Evolutionary conservation across 2,797 vertebrate genomes (phyloP), one percentile per base, ranked within the genome.

Genomic region (Heliangelus exortis): DNA sequence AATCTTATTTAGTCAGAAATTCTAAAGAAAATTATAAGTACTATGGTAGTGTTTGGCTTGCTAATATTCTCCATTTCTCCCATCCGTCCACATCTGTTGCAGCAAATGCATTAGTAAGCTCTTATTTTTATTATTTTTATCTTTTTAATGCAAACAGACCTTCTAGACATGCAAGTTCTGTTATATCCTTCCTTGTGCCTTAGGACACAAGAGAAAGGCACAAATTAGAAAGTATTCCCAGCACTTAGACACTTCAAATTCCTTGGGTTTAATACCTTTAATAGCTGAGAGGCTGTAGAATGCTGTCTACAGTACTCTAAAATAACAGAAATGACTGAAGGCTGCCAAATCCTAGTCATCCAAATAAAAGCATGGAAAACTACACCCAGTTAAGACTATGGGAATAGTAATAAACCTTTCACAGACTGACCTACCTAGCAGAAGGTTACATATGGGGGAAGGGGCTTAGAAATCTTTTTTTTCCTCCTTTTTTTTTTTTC

Each of bases 401-500:
- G 54, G 18, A 66, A 48, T 34, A 66, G 39, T 29, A 13, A 16
- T 19, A 15, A 51, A 34, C 17, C 36, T 61, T 59, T 21, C 41
- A 81, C 28, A 33, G 33, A 13, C 34, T 63, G 63, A 63, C n/a
- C 51, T 54, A 10, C n/a, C 33, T 66, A 66, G 47, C 39, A 67
- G 16, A 47, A 47, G 26, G 20, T 61, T n/a, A 73, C 12, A 21
- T n/a, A 51, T 66, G 36, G 59, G 26, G 26, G 26, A 55, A 67
- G 22, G 41, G 67, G 22, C 25, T 84, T 55, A 79, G 15, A 89
- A 76, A 61, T 26, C 2, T 13, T 13, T 17, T 15, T 21, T 28
- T 21, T n/a, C 39, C 19, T 16, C 3, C 4, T 34, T 20, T 2
- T 9, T 10, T 9, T 10, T n/a, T n/a, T 21, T 7, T 4, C 5